Conservation (phyloP, 2,888 invertebrate species). For the Sminthurides aquaticus region DNA sequence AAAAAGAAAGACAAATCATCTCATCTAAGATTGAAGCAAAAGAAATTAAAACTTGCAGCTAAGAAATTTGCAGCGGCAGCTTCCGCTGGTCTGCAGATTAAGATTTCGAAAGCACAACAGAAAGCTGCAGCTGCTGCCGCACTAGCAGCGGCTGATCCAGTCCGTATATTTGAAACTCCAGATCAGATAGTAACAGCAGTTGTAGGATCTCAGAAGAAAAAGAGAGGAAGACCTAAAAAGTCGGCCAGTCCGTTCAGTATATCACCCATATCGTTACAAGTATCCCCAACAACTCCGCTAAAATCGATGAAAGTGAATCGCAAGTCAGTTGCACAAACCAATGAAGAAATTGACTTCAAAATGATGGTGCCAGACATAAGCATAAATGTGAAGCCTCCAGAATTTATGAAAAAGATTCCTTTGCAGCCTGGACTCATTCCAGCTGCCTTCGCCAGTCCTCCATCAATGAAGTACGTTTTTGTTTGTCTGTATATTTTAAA, state of each 20-base stretch:
- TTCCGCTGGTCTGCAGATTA: neutral
- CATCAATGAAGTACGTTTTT: conserved; percentile 18
- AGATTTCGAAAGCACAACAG: conserved; percentile 1
- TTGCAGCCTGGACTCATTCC: conserved; percentile 41
- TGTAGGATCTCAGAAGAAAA: conserved; percentile 29
- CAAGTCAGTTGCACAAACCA: conserved; percentile 13
- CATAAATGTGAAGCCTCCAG: conserved; percentile 23
- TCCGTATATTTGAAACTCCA: conserved; percentile 13
- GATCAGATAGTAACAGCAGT: conserved; percentile 18
- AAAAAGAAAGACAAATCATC: conserved; percentile 17
- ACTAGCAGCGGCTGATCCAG: conserved; percentile 10
- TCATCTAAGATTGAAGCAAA: conserved; percentile 6
- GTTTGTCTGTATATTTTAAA: no score
- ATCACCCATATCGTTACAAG: neutral
- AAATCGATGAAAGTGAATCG: conserved; percentile 18
- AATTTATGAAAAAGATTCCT: conserved; percentile 30
- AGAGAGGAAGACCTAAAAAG: conserved; percentile 40
- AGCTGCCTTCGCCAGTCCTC: conserved; percentile 20
- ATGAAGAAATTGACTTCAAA: conserved; percentile 20
- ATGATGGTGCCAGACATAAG: conserved; percentile 32
- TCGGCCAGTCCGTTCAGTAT: conserved; percentile 9
- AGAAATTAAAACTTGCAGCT: neutral
- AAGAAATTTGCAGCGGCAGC: neutral
- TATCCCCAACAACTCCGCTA: conserved; percentile 3
- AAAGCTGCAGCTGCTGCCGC: conserved; percentile 7